Evolutionary conservation across 1,140 invertebrate species (phyloP), one percentile per base, ranked within the genome.

Genomic region (Drosophila ogumai): DNA sequence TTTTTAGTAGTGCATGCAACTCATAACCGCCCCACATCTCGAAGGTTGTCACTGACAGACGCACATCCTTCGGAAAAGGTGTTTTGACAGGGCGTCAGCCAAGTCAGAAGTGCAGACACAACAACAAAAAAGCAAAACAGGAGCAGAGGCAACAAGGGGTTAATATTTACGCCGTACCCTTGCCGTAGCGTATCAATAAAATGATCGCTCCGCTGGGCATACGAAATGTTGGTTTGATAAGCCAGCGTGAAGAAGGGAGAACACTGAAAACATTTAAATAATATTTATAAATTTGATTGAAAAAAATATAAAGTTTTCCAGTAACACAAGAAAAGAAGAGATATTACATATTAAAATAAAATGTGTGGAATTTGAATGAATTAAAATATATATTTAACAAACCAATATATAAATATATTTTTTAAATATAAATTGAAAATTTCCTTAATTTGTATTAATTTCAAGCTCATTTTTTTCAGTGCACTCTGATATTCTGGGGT

Each of bases 131-230:
- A 44, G 3, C 46, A n/a, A 43, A 47, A 3, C 59, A 63, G 74
- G 22, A 76, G 61, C 41, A 55, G 41, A 49, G 50, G 50, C 55
- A 46, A 64, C 36, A 79, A 86, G 82, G 82, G 82, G 78, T 87
- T 69, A 84, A 76, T 66, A 71, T 61, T 64, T 46, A 40, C 31
- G 40, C 31, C 46, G 19, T 74, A 73, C 78, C 60, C 58, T 74
- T 52, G 49, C 78, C 50, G 56, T 76, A 41, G 67, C 67, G 64
- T 87, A 81, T 87, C 84, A 87, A 87, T 87, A 88, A 87, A 87
- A 82, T 88, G 52, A 87, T 87, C 59, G 85, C 77, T 84, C 84
- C 77, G 76, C 77, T 84, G 84, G 84, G 84, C 80, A 85, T 80
- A 74, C 31, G 50, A 78, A 78, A 75, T 75, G 66, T 78, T 73